Evolutionary conservation across 1,140 invertebrate species (phyloP).

Genomic region (Cataglyphis hispanica): DNA sequence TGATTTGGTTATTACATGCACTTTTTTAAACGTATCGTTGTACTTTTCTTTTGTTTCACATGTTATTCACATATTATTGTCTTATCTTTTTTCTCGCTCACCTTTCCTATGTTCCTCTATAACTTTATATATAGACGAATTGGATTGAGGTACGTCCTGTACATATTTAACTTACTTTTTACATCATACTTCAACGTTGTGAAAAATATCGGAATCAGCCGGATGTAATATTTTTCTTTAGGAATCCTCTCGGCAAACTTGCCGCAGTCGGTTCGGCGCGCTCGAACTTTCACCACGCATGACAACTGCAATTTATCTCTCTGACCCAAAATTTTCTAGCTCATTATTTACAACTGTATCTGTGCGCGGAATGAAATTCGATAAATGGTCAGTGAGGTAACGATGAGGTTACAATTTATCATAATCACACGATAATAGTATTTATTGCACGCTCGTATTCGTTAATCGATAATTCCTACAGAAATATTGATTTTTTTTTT

Average conservation of each 20-base stretch:
- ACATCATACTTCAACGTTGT: constrained; percentile 78
- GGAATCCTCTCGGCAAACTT: constrained; percentile 72
- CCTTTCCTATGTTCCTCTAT: not conserved
- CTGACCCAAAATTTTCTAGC: constrained; percentile 49
- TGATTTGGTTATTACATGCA: not conserved
- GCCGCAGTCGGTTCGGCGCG: constrained; percentile 41
- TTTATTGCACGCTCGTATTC: constrained; percentile 10
- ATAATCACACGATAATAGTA: constrained; percentile 42
- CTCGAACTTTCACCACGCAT: constrained; percentile 51
- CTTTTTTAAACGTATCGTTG: not conserved
- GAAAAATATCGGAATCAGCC: constrained; percentile 83
- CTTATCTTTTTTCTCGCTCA: not conserved
- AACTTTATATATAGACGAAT: not conserved
- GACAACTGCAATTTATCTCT: constrained; percentile 68
- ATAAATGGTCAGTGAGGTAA: constrained; percentile 50
- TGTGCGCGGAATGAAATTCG: constrained; percentile 57
- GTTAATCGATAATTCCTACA: constrained; percentile 20
- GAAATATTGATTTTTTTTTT: constrained; percentile 37
- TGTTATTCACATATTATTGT: no score
- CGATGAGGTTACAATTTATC: constrained; percentile 42
- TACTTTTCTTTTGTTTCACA: not conserved
- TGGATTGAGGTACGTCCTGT: not conserved
- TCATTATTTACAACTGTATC: constrained; percentile 62
- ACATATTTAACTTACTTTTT: constrained; percentile 68
- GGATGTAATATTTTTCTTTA: constrained; percentile 81